phyloP scores from a whole-genome alignment of 2,797 vertebrate genomes.

The Tapirus indicus region DNA sequence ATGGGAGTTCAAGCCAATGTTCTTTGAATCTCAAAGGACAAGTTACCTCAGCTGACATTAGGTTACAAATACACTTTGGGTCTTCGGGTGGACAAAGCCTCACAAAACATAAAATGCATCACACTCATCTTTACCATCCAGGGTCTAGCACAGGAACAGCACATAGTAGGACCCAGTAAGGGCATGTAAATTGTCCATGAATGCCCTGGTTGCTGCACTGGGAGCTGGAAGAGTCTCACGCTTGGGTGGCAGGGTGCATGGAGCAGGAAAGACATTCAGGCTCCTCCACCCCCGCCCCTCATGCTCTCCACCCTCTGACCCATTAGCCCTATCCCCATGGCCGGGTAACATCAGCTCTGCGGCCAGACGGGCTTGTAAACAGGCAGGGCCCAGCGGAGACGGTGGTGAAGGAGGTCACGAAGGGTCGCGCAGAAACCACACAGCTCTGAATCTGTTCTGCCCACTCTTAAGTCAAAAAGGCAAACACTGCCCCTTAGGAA shows the following conservation, averaged over 20 bases:
- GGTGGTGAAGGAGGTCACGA: conserved; percentile 7
- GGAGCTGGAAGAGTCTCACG: neutral
- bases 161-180: neutral
- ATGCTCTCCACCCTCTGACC: neutral
- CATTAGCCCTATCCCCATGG: neutral
- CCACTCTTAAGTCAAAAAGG: neutral
- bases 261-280: neutral
- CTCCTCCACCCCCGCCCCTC: neutral
- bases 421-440: conserved; percentile 14
- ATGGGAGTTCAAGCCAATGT: conserved; percentile 57
- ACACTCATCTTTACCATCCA: neutral
- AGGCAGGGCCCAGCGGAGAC: conserved; percentile 24
- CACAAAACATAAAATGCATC: conserved; percentile 20
- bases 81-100: neutral
- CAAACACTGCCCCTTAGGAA: neutral
- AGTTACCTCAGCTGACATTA: conserved; percentile 65
- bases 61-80: conserved; percentile 43
- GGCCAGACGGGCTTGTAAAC: conserved; percentile 35
- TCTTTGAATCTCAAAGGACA: conserved; percentile 67
- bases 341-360: neutral
- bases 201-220: neutral
- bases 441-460: neutral
- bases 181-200: neutral
- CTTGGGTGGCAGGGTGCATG: rapidly evolving
- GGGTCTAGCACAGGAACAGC: neutral